Conservation (phyloP, 2,888 invertebrate species). For the Aricia artaxerxes region DNA sequence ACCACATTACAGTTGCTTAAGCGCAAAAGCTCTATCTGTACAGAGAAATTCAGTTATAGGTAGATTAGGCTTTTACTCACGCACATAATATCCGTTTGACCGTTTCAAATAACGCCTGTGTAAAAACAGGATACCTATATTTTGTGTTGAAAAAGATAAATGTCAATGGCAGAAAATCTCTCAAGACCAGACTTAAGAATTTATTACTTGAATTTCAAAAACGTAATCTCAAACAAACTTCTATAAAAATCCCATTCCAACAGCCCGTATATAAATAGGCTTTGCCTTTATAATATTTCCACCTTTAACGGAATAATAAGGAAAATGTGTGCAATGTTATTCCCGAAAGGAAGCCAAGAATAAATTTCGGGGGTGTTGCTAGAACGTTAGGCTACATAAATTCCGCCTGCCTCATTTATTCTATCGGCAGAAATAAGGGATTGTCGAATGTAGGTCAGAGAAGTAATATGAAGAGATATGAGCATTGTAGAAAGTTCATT, state of each 20-base stretch:
- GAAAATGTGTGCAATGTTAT: slow-evolving; percentile 11
- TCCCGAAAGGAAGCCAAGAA: slow-evolving; percentile 7
- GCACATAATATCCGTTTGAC: no score
- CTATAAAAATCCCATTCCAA: not conserved
- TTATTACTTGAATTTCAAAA: no score
- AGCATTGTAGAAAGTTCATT: slow-evolving; percentile 8
- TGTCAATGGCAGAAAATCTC: no score
- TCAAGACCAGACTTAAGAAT: no score
- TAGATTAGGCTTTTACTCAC: no score
- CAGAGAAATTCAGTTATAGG: no score
- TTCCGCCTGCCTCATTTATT: slow-evolving; percentile 27
- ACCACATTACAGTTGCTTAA: no score
- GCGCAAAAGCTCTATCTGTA: no score
- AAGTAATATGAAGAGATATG: slow-evolving; percentile 5
- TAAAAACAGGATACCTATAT: no score
- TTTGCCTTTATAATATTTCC: slow-evolving; percentile 10
- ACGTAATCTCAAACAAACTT: not conserved
- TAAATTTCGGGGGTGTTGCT: slow-evolving; percentile 24
- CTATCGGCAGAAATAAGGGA: slow-evolving; percentile 25
- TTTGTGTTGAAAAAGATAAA: no score
- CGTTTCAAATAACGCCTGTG: no score
- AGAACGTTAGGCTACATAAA: slow-evolving; percentile 22
- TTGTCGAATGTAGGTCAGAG: slow-evolving; percentile 17
- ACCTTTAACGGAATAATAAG: slow-evolving; percentile 12
- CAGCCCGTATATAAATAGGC: not conserved